Conservation (phyloP, 2,797 vertebrate genomes). For the Chanos chanos region DNA sequence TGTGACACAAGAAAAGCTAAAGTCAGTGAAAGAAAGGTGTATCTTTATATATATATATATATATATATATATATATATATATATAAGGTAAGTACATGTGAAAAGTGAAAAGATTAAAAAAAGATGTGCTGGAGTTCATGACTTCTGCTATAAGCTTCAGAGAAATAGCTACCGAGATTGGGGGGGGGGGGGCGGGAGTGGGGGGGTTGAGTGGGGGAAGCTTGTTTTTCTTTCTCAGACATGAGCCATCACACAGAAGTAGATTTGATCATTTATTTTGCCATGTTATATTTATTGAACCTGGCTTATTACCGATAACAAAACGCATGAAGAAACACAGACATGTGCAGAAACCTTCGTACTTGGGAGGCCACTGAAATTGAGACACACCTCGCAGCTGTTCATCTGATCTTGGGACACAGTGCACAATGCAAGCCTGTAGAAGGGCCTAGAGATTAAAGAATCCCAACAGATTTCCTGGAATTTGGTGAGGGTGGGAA, state of each 20-base stretch:
- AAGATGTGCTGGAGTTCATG: too few relatives aligned
- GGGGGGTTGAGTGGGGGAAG: slow-evolving; percentile 2
- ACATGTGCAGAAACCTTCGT: slow-evolving; percentile 10
- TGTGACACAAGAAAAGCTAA: too few relatives aligned
- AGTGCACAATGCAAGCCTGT: slow-evolving; percentile 33
- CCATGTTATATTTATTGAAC: slow-evolving; percentile 33
- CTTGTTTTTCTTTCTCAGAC: neutral
- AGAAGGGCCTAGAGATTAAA: slow-evolving; percentile 38
- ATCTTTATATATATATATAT: too few relatives aligned
- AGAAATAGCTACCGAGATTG: too few relatives aligned
- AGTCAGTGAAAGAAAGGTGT: too few relatives aligned
- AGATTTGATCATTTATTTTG: slow-evolving; percentile 20
- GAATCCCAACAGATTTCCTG: slow-evolving; percentile 34
- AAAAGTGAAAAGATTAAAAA: too few relatives aligned
- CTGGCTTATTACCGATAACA: slow-evolving; percentile 6
- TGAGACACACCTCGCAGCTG: slow-evolving; percentile 35
- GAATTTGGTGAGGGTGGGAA: slow-evolving; percentile 25
- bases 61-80: too few relatives aligned
- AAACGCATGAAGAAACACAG: slow-evolving; percentile 5
- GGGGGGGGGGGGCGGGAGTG: too few relatives aligned
- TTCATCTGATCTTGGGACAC: slow-evolving; percentile 29
- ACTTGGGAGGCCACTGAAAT: slow-evolving; percentile 13
- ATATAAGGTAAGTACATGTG: too few relatives aligned
- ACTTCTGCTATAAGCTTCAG: too few relatives aligned
- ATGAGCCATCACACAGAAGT: slow-evolving; percentile 8